phyloP scores from a whole-genome alignment of 2,797 vertebrate species.

The Xerus rutilus region DNA sequence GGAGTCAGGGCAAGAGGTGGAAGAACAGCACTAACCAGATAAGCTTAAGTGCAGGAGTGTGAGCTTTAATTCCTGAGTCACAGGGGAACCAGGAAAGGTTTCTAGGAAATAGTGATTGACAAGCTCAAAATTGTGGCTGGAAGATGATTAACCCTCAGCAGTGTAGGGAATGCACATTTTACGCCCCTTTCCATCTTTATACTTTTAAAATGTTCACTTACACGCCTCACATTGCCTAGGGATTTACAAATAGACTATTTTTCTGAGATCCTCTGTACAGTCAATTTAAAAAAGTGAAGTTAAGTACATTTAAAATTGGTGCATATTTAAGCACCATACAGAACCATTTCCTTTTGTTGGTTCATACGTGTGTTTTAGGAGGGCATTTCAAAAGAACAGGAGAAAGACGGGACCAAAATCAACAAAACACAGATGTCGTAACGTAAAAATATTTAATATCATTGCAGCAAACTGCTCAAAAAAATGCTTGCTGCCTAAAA shows the following conservation, averaged over 20 bases:
- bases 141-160: not conserved
- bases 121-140: not conserved
- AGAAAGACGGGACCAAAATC: conserved; percentile 29
- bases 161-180: not conserved
- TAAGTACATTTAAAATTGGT: conserved; percentile 7
- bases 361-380: not conserved
- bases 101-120: not conserved
- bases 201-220: not conserved
- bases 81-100: not conserved
- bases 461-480: not conserved
- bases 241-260: not conserved
- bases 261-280: not conserved
- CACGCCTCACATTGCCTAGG: not conserved
- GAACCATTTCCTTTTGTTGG: not conserved
- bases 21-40: not conserved
- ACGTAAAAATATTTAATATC: conserved; percentile 11
- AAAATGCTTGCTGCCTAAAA: conserved; percentile 21
- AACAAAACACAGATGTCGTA: conserved; percentile 54
- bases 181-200: not conserved
- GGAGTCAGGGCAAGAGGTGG: not conserved
- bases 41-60: not conserved
- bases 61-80: conserved; percentile 14
- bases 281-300: not conserved
- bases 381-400: conserved; percentile 3
- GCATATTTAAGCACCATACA: not conserved